Evolutionary conservation across 2,888 invertebrate genomes (phyloP), one percentile per base, ranked within the genome.

Genomic region (Lasioglossum zephyrum): DNA sequence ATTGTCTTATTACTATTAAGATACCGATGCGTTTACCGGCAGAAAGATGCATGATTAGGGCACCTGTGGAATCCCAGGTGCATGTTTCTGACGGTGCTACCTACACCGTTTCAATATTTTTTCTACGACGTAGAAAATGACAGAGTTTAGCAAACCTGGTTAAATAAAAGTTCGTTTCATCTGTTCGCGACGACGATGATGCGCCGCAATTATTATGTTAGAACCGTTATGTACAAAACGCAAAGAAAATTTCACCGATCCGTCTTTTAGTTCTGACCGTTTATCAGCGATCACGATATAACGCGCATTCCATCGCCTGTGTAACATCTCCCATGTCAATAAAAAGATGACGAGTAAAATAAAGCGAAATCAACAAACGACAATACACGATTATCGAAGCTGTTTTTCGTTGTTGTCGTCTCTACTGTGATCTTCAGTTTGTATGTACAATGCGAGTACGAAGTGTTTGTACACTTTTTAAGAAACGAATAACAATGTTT

Each of bases 261-360:
- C 84, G 81, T 88, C 81, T 88, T 63, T 92, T 87, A 87, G 88
- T 88, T 91, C 90, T 31, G 91, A 91, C 91, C 87, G 81, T 91
- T 91, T 89, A 88, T 84, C 88, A 90, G 88, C 89, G 88, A 91
- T 84, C 88, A 90, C 82, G 84, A 89, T 90, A 89, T 90, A 92
- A 92, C 89, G 89, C 91, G 91, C 92, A 93, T 94, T 93, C 92
- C 93, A 93, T 92, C 89, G 93, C 91, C 92, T 91, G 91, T 92
- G 91, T 93, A 93, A 93, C 92, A 93, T 92, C 90, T 91, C 91
- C 92, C 91, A 93, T 93, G 94, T 94, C 93, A 94, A 93, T 93
- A 92, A 92, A 92, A 88, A 88, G 86, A 88, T 88, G 84, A 84
- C 89, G 88, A 89, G 87, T 89, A 88, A 86, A 80, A 79, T 73